Conservation (phyloP, 2,888 invertebrate genomes). For the Parthenolecanium corni region DNA sequence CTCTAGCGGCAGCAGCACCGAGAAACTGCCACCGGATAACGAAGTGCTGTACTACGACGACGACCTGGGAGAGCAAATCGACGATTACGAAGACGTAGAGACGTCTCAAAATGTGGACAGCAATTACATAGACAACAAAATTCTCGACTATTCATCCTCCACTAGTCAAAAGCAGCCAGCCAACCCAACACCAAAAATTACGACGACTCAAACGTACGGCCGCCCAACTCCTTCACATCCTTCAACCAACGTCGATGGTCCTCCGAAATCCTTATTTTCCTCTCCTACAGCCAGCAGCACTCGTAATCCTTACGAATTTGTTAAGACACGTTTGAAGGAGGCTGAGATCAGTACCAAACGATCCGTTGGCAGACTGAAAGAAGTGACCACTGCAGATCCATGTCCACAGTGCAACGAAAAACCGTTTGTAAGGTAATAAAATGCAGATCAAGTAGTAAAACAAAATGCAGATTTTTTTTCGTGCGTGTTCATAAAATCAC, state of each 20-base stretch:
- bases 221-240: conserved; percentile 1
- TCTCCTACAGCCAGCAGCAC: conserved; percentile 1
- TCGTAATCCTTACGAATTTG: too few species aligned
- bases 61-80: background rate
- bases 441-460: conserved; percentile 30
- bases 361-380: background rate
- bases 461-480: conserved; percentile 1
- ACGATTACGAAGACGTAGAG: conserved; percentile 6
- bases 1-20: background rate
- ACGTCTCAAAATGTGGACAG: background rate
- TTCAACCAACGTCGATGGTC: background rate
- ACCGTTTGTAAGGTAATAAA: conserved; percentile 33
- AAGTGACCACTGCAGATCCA: conserved; percentile 11
- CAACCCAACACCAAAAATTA: background rate
- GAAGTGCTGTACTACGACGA: conserved; percentile 22
- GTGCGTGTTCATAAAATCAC: background rate
- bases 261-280: background rate
- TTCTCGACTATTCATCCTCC: conserved; percentile 11
- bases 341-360: conserved; percentile 24
- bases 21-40: background rate
- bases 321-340: background rate
- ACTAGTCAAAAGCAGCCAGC: background rate
- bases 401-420: conserved; percentile 34
- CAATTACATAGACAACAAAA: conserved; percentile 23
- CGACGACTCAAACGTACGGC: conserved; percentile 31